Conservation (phyloP, 2,797 vertebrate genomes). For the Acrossocheilus wenchowensis region DNA sequence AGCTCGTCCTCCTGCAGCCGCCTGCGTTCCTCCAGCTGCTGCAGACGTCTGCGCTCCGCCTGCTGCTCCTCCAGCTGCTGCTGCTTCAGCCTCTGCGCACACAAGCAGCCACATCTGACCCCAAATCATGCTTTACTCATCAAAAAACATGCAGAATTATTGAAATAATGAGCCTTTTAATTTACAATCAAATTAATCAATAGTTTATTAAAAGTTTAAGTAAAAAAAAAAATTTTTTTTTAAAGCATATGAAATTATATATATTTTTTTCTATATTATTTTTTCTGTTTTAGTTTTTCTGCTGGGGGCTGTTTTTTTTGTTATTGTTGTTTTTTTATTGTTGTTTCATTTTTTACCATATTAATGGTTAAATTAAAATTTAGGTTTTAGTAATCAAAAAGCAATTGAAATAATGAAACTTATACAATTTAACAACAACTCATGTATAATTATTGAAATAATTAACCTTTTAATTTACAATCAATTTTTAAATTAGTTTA, state of each 20-base stretch:
- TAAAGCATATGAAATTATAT: not conserved
- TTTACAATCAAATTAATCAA: not conserved
- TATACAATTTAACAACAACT: not conserved
- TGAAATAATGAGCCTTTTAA: not conserved
- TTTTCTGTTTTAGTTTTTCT: too few species aligned
- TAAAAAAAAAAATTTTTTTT: too few species aligned
- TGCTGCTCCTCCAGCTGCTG: slow-evolving; percentile 76
- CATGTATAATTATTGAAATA: not conserved
- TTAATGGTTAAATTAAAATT: too few species aligned
- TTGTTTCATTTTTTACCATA: too few species aligned
- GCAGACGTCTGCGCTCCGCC: slow-evolving; percentile 77
- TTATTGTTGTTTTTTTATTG: too few species aligned
- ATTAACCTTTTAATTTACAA: not conserved
- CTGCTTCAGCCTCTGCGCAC: slow-evolving; percentile 73
- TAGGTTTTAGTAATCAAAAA: not conserved
- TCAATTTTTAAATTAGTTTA: not conserved
- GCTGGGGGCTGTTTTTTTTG: too few species aligned
- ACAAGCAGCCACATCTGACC: not conserved
- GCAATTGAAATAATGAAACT: not conserved
- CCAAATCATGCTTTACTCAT: too few species aligned
- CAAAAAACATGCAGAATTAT: not conserved
- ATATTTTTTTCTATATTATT: not conserved
- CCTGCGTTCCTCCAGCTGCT: slow-evolving; percentile 84
- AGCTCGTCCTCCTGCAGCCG: slow-evolving; percentile 90
- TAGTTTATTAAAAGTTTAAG: not conserved